Evolutionary conservation across 1,140 invertebrate genomes (phyloP), one percentile per base, ranked within the genome.

Genomic region (Zaprionus taronus): DNA sequence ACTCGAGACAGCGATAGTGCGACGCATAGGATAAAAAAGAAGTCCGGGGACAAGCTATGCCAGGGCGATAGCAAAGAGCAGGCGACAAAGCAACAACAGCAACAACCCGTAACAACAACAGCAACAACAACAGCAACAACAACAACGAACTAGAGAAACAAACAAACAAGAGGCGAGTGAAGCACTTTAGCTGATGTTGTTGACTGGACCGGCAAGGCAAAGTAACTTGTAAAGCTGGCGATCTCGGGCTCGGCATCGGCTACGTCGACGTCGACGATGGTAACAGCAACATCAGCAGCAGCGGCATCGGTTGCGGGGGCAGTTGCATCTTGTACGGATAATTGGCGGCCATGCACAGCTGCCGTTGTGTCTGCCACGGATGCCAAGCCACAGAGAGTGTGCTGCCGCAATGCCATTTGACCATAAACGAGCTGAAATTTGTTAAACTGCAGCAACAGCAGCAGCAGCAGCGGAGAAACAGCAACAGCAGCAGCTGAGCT

Each of bases 341-440:
- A 90, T 90, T 89, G 85, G 85, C 81, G 81, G 74, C 79, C 71
- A 83, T 80, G 72, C 71, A 47, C 41, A 57, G 72, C 78, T 83
- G 84, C 85, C 84, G 85, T 74, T 76, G 79, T 85, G 84, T 89
- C 81, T 89, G 72, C 58, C 63, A 57, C 31, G 57, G 41, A 47
- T 47, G 41, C 41, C 41, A 17, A 49, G 63, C 41, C 63, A 70
- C 41, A 51, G 20, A 51, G 47, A 12, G 17, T 22, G 81, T 81
- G 81, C n/a, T 41, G 38, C 38, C 84, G 81, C 79, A 79, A 77
- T 90, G 85, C 81, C 85, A 90, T 90, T 90, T 90, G 85, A 85
- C 85, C 85, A 90, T 90, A 90, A 90, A 91, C 86, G 85, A 91
- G 85, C 79, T 69, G 70, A 80, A 90, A 90, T 90, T 90, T 90